phyloP scores from a whole-genome alignment of 2,113 vertebrate species.

The Dromiciops gliroides region DNA sequence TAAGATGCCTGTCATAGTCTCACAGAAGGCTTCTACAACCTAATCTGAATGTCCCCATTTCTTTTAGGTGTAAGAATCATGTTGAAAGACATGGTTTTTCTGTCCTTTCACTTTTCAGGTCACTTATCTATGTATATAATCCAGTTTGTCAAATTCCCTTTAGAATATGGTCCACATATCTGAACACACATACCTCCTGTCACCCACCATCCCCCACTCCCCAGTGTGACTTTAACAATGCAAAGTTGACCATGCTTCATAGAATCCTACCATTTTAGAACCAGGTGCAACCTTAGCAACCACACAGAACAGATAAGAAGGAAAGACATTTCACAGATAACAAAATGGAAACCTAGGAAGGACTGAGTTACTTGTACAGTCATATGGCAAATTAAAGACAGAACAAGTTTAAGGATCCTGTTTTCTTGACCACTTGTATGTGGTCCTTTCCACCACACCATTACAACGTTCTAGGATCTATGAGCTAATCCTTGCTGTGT shows the following conservation, averaged over 20 bases:
- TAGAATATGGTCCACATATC: neutral
- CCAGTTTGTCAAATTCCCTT: neutral
- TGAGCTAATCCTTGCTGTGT: neutral
- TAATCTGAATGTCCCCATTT: neutral
- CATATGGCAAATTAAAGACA: neutral
- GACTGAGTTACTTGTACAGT: constrained; percentile 33
- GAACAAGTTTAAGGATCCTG: neutral
- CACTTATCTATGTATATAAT: neutral
- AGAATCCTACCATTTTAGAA: constrained; percentile 31
- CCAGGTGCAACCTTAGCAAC: neutral
- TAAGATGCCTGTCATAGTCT: neutral
- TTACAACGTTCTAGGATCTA: neutral
- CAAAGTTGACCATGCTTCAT: neutral
- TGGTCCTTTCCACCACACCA: neutral
- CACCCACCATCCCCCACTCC: no score
- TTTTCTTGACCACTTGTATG: neutral
- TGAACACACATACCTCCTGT: neutral
- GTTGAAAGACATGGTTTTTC: neutral
- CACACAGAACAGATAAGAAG: neutral
- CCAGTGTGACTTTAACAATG: neutral
- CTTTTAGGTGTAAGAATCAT: no score
- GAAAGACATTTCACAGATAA: constrained; percentile 19
- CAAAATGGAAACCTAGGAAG: neutral
- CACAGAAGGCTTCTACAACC: neutral
- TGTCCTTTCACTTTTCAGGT: neutral